Percentiles rank a stretch among this genome's conserved stretches.
phyloP scores from a whole-genome alignment of 1,140 invertebrate species.

The Polypedilum vanderplanki region DNA sequence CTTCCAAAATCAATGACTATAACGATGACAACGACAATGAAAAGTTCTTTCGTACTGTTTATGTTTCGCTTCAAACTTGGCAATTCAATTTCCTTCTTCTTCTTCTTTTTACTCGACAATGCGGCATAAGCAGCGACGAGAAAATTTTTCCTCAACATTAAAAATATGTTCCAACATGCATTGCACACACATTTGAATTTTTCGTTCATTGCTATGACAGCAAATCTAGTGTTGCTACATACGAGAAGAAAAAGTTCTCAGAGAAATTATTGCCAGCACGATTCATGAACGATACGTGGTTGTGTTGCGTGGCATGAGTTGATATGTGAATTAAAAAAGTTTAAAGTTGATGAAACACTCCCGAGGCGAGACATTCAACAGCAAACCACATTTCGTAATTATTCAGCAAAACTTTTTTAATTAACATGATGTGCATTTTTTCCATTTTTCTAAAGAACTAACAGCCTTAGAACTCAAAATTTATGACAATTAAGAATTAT shows the following conservation, averaged over 20 bases:
- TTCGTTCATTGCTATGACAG: neutral
- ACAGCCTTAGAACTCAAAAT: neutral
- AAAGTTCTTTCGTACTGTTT: neutral
- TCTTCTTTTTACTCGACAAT: neutral
- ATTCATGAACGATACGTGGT: neutral
- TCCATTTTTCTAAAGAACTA: neutral
- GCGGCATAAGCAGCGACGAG: no score
- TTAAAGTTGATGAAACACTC: neutral
- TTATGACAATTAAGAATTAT: conserved; percentile 7
- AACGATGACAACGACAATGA: conserved; percentile 10
- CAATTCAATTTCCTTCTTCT: neutral
- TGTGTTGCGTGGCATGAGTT: neutral
- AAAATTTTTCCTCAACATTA: no score
- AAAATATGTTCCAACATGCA: no score
- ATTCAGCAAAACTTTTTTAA: conserved; percentile 6
- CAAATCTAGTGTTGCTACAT: neutral
- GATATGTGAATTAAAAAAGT: neutral
- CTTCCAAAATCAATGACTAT: neutral
- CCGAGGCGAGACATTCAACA: conserved; percentile 8
- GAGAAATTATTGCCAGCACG: no score
- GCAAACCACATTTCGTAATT: neutral
- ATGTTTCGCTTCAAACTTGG: neutral
- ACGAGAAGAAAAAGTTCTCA: no score
- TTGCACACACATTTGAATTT: neutral
- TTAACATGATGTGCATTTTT: conserved; percentile 9